Conservation (phyloP, 2,888 invertebrate species). For the Athrips mouffetella region DNA sequence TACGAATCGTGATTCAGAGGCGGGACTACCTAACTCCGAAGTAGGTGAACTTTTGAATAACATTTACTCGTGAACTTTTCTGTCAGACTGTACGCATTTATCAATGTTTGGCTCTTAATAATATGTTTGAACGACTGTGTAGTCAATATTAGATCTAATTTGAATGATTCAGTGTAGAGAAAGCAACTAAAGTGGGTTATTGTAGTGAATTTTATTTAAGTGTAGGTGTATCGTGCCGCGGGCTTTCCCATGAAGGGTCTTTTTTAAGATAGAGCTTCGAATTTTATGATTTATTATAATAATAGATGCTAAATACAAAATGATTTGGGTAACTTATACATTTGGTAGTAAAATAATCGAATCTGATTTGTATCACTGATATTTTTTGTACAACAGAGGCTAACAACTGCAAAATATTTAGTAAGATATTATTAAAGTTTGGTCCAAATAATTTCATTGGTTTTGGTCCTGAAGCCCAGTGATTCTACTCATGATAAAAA, state of each 20-base stretch:
- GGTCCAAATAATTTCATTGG: no score
- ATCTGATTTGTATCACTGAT: no score
- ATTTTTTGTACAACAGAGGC: no score
- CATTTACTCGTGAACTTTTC: slow-evolving; percentile 9
- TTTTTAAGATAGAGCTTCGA: no score
- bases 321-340: no score
- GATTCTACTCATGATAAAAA: no score
- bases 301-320: no score
- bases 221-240: slow-evolving; percentile 41
- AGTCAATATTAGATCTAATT: slow-evolving; percentile 16
- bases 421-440: no score
- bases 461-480: no score
- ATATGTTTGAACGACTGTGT: neutral
- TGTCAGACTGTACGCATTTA: slow-evolving; percentile 8
- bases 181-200: slow-evolving; percentile 37
- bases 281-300: no score
- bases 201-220: slow-evolving; percentile 32
- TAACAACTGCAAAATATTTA: no score
- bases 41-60: slow-evolving; percentile 1
- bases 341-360: no score
- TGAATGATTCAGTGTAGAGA: slow-evolving; percentile 26
- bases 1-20: slow-evolving; percentile 12
- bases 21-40: neutral
- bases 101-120: neutral
- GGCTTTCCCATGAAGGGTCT: slow-evolving; percentile 30